phyloP scores from a whole-genome alignment of 2,797 vertebrate genomes.

The Choloepus didactylus region DNA sequence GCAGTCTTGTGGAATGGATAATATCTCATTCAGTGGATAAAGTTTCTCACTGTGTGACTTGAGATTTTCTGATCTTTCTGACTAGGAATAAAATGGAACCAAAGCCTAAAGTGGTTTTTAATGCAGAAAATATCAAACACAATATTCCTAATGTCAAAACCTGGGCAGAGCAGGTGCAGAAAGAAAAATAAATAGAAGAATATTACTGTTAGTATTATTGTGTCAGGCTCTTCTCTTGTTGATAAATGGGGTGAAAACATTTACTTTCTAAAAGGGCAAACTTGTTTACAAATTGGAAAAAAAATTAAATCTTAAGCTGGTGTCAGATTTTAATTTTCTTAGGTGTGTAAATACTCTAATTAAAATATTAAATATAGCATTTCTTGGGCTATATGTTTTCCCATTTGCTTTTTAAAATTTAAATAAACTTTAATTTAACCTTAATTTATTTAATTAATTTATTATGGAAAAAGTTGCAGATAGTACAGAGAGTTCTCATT shows the following conservation, averaged over 20 bases:
- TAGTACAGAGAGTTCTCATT: not conserved
- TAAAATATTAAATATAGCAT: constrained; percentile 45
- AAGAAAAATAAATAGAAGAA: constrained; percentile 89
- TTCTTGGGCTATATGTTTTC: not conserved
- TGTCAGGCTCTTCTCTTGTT: constrained; percentile 45
- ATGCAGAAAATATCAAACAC: constrained; percentile 91
- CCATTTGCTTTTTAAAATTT: not conserved
- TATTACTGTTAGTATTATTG: constrained; percentile 82
- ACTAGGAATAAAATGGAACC: constrained; percentile 91
- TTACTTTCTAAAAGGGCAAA: constrained; percentile 64
- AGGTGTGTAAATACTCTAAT: not conserved
- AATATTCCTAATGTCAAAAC: constrained; percentile 89
- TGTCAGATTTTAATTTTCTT: constrained; percentile 54
- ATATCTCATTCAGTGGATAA: constrained; percentile 99
- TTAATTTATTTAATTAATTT: constrained; percentile 42
- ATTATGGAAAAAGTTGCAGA: not conserved
- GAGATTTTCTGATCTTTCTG: constrained; percentile 93
- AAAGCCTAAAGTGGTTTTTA: constrained; percentile 91
- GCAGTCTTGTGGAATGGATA: constrained; percentile 97
- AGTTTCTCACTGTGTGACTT: constrained; percentile 93
- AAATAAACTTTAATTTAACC: constrained; percentile 44
- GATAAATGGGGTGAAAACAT: constrained; percentile 53
- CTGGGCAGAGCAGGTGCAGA: constrained; percentile 85
- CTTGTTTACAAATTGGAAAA: constrained; percentile 64
- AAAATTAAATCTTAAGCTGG: not conserved